phyloP scores from a whole-genome alignment of 2,888 invertebrate species.

The Seira sanloemensis region DNA sequence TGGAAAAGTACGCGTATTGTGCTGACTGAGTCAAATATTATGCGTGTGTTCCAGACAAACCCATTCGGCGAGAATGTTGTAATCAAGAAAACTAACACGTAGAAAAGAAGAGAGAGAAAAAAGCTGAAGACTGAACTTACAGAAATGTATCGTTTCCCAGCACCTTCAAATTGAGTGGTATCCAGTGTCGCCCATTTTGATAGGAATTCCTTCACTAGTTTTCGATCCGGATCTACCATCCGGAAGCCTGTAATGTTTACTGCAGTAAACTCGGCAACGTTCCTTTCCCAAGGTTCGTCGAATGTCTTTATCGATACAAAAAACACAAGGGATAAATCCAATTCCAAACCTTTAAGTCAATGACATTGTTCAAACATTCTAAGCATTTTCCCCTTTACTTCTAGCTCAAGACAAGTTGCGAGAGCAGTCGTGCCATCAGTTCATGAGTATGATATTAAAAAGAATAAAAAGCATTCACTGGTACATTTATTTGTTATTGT shows the following conservation, averaged over 20 bases:
- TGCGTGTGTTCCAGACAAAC: not conserved
- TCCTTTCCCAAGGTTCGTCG: conserved; percentile 95
- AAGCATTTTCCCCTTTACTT: not conserved
- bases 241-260: conserved; percentile 93
- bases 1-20: not conserved
- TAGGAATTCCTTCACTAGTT: conserved; percentile 90
- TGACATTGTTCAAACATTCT: not conserved
- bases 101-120: not conserved
- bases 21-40: no score
- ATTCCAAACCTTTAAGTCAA: no score
- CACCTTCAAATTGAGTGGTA: conserved; percentile 79
- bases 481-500: conserved; percentile 53
- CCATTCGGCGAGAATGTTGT: not conserved
- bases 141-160: conserved; percentile 91
- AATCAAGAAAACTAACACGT: not conserved
- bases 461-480: conserved; percentile 57
- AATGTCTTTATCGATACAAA: conserved; percentile 83
- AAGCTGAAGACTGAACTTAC: conserved; percentile 77
- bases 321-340: no score
- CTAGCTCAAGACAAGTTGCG: not conserved
- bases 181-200: conserved; percentile 90
- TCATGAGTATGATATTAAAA: conserved; percentile 19
- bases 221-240: conserved; percentile 89
- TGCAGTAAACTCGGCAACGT: conserved; percentile 96
- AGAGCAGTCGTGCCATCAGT: not conserved